Evolutionary conservation across 1,140 invertebrate species (phyloP).

Genomic region (Mya arenaria): DNA sequence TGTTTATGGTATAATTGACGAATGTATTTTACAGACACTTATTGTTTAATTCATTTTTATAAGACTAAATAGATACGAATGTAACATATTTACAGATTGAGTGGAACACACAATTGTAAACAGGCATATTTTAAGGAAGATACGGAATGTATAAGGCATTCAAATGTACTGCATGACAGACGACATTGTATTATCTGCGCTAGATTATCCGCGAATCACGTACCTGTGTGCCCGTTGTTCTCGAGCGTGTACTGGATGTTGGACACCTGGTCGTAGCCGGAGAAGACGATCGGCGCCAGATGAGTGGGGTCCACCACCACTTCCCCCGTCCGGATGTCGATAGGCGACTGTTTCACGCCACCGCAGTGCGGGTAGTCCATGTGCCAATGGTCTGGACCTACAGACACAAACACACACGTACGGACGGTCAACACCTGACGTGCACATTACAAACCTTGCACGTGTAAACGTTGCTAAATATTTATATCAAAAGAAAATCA

Average conservation of each 20-base stretch:
- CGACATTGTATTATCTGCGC: too few relatives aligned
- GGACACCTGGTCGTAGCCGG: constrained; percentile 54
- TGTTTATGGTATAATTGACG: too few relatives aligned
- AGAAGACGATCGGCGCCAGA: constrained; percentile 60
- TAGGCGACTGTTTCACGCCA: constrained; percentile 68
- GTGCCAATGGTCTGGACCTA: constrained; percentile 71
- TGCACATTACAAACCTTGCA: neutral
- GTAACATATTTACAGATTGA: too few relatives aligned
- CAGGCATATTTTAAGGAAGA: too few relatives aligned
- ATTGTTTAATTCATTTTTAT: too few relatives aligned
- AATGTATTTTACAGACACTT: too few relatives aligned
- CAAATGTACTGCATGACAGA: too few relatives aligned
- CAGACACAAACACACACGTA: neutral
- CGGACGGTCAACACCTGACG: neutral
- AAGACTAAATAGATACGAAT: too few relatives aligned
- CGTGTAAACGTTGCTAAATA: neutral
- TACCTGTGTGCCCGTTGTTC: constrained; percentile 71
- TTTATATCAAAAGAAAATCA: neutral
- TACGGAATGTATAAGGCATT: too few relatives aligned
- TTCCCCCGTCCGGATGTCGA: constrained; percentile 60
- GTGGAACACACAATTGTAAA: too few relatives aligned
- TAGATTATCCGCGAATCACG: too few relatives aligned
- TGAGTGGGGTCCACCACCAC: constrained; percentile 59
- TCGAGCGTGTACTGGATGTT: constrained; percentile 61
- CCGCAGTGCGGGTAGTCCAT: constrained; percentile 63